Evolutionary conservation across 2,113 vertebrate species (phyloP), one percentile per base, ranked within the genome.

Genomic region (Litocranius walleri): DNA sequence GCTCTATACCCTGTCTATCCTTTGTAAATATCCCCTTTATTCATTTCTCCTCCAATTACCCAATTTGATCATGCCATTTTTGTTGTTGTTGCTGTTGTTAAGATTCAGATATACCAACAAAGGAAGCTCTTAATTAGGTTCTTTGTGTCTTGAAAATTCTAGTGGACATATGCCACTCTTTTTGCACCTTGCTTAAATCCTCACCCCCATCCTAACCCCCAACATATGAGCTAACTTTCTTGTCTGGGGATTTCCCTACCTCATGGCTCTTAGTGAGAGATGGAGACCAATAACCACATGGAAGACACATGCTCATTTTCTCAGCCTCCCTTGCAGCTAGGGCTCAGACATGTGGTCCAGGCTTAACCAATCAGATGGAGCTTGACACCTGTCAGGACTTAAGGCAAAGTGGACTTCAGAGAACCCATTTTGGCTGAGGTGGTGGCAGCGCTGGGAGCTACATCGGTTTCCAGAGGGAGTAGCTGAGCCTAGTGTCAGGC

Each of bases 91-190:
- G 40, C 12, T 54, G 1, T 25, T 86, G n/a, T 12, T 36, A 82
- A 74, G 67, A 92, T 29, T 43, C 64, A 89, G 59, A 29, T 4
- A 50, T 13, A 52, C 8, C 45, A 43, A 43, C 33, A 95, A 82
- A 92, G 88, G 78, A 57, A 85, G 4, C 80, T 97, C 97, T 0
- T 94, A 93, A 98, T 86, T 91, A 96, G 48, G 50, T 36, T 78
- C 83, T 62, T 21, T 29, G 71, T 56, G 40, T 92, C 45, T 14
- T 87, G 52, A 93, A 96, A 90, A 45, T 82, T 91, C 91, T 64
- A 61, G 19, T 30, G 43, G 36, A 64, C 54, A 91, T 3, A 0
- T 52, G 30, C 43, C 40, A 85, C 56, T n/a, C n/a, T 64, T 85
- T 88, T 23, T 74, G 61, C 0, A 74, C 27, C 45, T 86, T 57